Evolutionary conservation across 1,140 invertebrate genomes (phyloP).

Genomic region (Radopholus similis): DNA sequence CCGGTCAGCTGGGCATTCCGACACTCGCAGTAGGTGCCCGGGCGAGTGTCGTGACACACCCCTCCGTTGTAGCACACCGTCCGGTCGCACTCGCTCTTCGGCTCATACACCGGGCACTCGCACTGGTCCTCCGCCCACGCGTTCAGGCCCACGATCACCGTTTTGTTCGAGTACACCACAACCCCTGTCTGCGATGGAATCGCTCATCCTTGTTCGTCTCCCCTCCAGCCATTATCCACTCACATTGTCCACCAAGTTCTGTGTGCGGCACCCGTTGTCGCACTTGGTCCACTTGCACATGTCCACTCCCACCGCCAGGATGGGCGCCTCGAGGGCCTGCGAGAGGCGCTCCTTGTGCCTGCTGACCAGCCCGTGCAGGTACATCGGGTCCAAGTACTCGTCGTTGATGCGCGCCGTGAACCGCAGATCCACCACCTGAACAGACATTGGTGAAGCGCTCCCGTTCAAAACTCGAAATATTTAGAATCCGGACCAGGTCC

Average conservation of each 20-base stretch:
- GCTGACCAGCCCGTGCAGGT: slow-evolving; percentile 46
- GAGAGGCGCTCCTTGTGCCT: slow-evolving; percentile 41
- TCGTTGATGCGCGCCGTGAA: slow-evolving; percentile 38
- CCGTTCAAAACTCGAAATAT: not conserved
- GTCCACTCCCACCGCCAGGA: slow-evolving; percentile 54
- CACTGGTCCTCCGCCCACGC: slow-evolving; percentile 50
- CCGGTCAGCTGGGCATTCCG: slow-evolving; percentile 51
- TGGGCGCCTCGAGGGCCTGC: slow-evolving; percentile 33
- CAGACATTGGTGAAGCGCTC: not conserved
- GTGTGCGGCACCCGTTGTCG: slow-evolving; percentile 56
- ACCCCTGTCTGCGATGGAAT: slow-evolving; percentile 40
- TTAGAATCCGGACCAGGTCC: not conserved
- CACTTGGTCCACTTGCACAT: slow-evolving; percentile 59
- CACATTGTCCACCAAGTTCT: slow-evolving; percentile 46
- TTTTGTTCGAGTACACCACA: slow-evolving; percentile 51
- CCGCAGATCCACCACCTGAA: slow-evolving; percentile 44
- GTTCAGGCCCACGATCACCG: slow-evolving; percentile 55
- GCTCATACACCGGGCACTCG: slow-evolving; percentile 51
- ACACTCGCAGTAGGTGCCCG: slow-evolving; percentile 54
- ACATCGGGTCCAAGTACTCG: slow-evolving; percentile 24
- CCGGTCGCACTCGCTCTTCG: slow-evolving; percentile 38
- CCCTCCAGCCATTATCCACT: slow-evolving; percentile 10
- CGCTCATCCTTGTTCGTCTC: not conserved
- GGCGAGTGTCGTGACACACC: slow-evolving; percentile 57
- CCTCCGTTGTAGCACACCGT: slow-evolving; percentile 52